Base-by-base conservation (phyloP, 2,113 vertebrate genomes). In the Oreochromis niloticus region DNA sequence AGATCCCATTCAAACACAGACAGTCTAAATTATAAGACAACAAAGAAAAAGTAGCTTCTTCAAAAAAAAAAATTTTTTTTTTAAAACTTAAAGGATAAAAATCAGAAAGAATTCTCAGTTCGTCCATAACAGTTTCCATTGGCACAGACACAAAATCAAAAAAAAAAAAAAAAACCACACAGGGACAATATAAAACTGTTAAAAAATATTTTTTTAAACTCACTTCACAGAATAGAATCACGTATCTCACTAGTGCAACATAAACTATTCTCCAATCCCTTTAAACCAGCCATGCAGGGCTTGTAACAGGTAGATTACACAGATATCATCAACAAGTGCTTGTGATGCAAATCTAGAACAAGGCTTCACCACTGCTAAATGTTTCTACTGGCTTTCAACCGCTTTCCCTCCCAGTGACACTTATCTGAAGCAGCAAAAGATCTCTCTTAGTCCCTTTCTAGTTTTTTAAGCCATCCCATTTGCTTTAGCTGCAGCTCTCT, bases 111-210 rank as follows among this genome's bases (percentile, higher is more conserved):
- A 66, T 66, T 66, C 27, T 30, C 6, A 5, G 36, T 41, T 50
- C 24, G 3, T 71, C 83, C 55, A 66, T 46, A 52, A 30, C 52
- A 55, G 24, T 30, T 81, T 87, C 52, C 78, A 41, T 11, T 82
- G 80, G 52, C 75, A 87, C 36, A 83, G 17, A 91, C 81, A 88
- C 41, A 50, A n/a, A 86, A 86, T 57, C 39, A 83, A 84, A 34
- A 61, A 84, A 86, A 39, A 39, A 9, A 32, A 32, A 5, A 32
- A 32, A 6, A 6, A 32, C 2, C 3, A 4, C 36, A 10, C 81
- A 41, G 19, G 4, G 83, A 85, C 6, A 57, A 80, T 46, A 71
- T 16, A 89, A 46, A 85, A 50, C 85, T 13, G 81, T 43, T 85
- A 84, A 48, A 88, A 92, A 3, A 66, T 13, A 7, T n/a, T 34